Percentiles rank a stretch among this genome's conserved stretches.
Conservation (phyloP, 1,140 invertebrate species). For the Ostrea denselamellosa region DNA sequence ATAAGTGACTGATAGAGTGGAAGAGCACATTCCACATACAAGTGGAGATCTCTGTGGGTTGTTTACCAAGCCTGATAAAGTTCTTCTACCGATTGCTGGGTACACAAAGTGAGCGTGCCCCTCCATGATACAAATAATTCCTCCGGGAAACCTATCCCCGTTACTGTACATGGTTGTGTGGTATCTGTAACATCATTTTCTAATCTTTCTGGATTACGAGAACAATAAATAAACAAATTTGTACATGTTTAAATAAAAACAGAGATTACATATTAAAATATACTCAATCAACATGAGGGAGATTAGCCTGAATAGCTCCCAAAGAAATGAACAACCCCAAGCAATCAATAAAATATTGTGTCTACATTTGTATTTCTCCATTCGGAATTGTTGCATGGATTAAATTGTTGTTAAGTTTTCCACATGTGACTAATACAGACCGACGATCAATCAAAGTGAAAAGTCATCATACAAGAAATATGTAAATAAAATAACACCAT, state of each 20-base stretch:
- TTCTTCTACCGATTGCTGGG: constrained; percentile 28
- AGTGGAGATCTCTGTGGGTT: background rate
- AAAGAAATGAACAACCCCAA: background rate
- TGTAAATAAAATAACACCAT: constrained; percentile 8
- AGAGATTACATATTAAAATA: constrained; percentile 13
- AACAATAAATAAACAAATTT: constrained; percentile 35
- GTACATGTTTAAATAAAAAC: constrained; percentile 12
- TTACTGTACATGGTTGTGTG: background rate
- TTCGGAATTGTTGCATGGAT: background rate
- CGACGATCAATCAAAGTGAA: constrained; percentile 20
- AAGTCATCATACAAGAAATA: constrained; percentile 1
- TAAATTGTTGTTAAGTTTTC: constrained; percentile 22
- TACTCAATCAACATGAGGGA: constrained; percentile 15
- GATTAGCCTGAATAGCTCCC: background rate
- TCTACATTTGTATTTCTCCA: background rate
- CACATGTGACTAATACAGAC: constrained; percentile 20
- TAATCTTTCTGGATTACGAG: constrained; percentile 23
- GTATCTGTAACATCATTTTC: constrained; percentile 38
- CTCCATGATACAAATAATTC: background rate
- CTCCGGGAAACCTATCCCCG: background rate
- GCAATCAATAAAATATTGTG: background rate
- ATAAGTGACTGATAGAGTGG: constrained; percentile 20
- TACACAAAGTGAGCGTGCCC: constrained; percentile 21
- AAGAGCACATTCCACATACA: background rate
- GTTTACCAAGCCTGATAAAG: constrained; percentile 30